Evolutionary conservation across 2,113 vertebrate species (phyloP).

Genomic region (Formicarius rufipectus): DNA sequence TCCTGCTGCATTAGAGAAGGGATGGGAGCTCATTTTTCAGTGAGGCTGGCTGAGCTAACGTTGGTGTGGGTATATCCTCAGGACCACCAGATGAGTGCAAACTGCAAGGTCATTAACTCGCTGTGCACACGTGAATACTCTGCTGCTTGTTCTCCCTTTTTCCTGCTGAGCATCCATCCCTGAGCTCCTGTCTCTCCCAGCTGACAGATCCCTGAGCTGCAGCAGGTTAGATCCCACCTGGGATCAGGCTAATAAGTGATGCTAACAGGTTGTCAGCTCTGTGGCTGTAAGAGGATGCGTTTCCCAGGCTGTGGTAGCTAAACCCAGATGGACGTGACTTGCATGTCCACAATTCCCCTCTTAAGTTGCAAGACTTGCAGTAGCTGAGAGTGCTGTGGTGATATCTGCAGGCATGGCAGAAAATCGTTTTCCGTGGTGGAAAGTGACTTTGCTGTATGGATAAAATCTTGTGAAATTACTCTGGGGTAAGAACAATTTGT

Average conservation of each 20-base stretch:
- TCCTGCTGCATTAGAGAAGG: not conserved
- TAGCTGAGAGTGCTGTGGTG: not conserved
- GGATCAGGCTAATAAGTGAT: not conserved
- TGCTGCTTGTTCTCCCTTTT: not conserved
- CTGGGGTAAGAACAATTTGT: constrained; percentile 15
- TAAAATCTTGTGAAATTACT: constrained; percentile 50
- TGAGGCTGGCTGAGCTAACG: not conserved
- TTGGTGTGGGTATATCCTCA: not conserved
- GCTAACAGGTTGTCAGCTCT: constrained; percentile 40
- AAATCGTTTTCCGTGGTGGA: not conserved
- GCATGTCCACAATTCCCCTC: not conserved
- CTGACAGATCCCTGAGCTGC: not conserved
- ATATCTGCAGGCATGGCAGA: constrained; percentile 31
- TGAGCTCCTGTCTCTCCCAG: not conserved
- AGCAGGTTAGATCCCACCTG: not conserved
- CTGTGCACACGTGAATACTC: not conserved
- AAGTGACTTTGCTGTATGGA: constrained; percentile 39
- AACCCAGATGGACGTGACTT: constrained; percentile 2
- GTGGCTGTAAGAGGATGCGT: not conserved
- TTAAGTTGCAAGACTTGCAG: not conserved
- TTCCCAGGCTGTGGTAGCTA: constrained; percentile 14
- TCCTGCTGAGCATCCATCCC: not conserved
- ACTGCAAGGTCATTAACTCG: not conserved
- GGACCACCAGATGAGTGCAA: not conserved
- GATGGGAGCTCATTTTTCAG: not conserved